Evolutionary conservation across 2,797 vertebrate species (phyloP), one percentile per base, ranked within the genome.

Genomic region (Telmatherina bonti): DNA sequence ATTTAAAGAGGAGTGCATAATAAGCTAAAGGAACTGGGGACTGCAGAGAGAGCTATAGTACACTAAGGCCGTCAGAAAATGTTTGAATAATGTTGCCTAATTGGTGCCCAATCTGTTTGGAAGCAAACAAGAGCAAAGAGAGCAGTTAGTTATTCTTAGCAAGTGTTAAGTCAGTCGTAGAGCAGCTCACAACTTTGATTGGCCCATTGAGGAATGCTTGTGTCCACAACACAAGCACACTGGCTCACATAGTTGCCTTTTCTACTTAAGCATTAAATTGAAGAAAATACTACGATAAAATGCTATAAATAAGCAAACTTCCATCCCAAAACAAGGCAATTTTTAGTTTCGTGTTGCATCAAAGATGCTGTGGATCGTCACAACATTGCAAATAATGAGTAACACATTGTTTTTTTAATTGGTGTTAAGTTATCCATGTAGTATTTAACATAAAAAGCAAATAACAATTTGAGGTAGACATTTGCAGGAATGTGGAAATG

Each of bases 11-110:
- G 66, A 68, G 65, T 45, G 83, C 74, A 82, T 90, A 86, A 88
- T 83, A 56, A 79, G 75, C 47, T 41, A 62, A 30, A 86, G 84
- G 83, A 81, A 92, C 81, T 62, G 59, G 78, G 82, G 81, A 82
- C 70, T 36, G 31, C 59, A 74, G 62, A 9, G 36, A 74, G 59
- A 82, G 62, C 72, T 74, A 57, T 67, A 63, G 70, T 60, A 77
- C 80, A 67, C 72, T 47, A 26, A 72, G 58, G 81, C 71, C 57
- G 24, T 54, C 74, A 49, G 43, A 77, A 74, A 74, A 71, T 83
- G 81, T 89, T 87, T 88, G 82, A 88, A 85, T 88, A 89, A 83
- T 81, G 77, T 79, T 62, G 49, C 45, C 77, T 88, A 86, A 90
- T 88, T 90, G 81, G 45, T 79, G 63, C 61, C 62, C 63, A 31